Base-by-base conservation (phyloP, 2,797 vertebrate genomes). In the Sebastes flavidus region DNA sequence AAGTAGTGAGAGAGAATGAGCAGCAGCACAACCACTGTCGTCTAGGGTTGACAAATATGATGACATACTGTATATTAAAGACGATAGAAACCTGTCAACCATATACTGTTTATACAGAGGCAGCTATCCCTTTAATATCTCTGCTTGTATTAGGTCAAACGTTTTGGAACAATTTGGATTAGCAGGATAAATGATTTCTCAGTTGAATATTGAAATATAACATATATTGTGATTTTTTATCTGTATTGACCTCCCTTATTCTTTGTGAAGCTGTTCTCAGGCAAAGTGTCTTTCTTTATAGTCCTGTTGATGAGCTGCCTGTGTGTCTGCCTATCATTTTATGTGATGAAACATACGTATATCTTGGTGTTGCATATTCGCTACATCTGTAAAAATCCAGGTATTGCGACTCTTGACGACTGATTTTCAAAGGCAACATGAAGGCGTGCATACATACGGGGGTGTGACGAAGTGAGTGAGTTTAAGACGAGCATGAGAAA, bases 401-500 rank as follows among this genome's bases (percentile, higher is more conserved):
- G 16, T 69, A 36, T 25, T 75, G 60, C 18, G 8, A 61, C 24
- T 55, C 18, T 30, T 36, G 60, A 69, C 65, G 59, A 52, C 63
- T 61, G 63, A 12, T 60, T 72, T 75, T 80, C 77, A 79, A 87
- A 81, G 65, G 36, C 58, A 25, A 72, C 68, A 77, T 78, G 80
- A 84, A 81, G 81, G 69, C 55, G 27, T 56, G 58, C 34, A 4
- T 83, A 89, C 83, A 86, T 63, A 32, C 38, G 14, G 49, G 65
- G 80, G 81, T 86, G 85, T 90, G 88, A 89, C 81, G 69, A 83
- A 93, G 88, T 81, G 87, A 85, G 87, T 82, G 82, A 81, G 77
- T 85, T 77, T 78, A 80, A 86, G 86, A 54, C 71, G 77, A 85
- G 87, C 78, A 87, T 95, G 91, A 94, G 86, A 92, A 95, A 92